A percentile compares a stretch with the other conserved stretches of the same genome.
phyloP scores from a whole-genome alignment of 2,888 invertebrate genomes.

The Boloria euphrosyne region DNA sequence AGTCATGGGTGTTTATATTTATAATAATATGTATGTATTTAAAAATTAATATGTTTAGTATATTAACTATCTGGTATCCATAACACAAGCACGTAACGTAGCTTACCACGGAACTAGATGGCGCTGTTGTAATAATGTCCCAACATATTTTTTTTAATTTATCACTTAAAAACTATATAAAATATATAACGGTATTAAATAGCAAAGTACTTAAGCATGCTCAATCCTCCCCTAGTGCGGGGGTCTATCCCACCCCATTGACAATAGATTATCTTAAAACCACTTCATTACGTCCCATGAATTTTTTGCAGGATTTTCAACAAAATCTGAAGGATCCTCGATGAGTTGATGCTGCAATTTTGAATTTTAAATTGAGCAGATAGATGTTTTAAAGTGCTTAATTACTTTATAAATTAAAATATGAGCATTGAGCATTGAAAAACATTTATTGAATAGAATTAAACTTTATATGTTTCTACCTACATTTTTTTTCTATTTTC shows the following conservation, averaged over 20 bases:
- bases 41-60: no score
- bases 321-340: slow-evolving; percentile 24
- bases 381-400: slow-evolving; percentile 8
- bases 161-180: not conserved
- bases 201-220: slow-evolving; percentile 19
- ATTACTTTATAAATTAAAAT: not conserved
- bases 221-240: not conserved
- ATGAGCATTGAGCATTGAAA: no score
- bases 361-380: slow-evolving; percentile 32
- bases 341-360: slow-evolving; percentile 20
- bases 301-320: slow-evolving; percentile 43
- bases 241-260: slow-evolving; percentile 50
- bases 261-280: slow-evolving; percentile 66
- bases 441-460: no score
- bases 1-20: no score
- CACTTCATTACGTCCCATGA: slow-evolving; percentile 59
- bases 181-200: slow-evolving; percentile 17
- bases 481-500: no score
- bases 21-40: no score
- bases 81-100: no score
- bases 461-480: no score
- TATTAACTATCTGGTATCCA: no score
- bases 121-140: no score
- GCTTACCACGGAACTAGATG: no score
- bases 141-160: no score